Evolutionary conservation across 2,113 vertebrate species (phyloP).

Genomic region (Psephotus haematonotus): DNA sequence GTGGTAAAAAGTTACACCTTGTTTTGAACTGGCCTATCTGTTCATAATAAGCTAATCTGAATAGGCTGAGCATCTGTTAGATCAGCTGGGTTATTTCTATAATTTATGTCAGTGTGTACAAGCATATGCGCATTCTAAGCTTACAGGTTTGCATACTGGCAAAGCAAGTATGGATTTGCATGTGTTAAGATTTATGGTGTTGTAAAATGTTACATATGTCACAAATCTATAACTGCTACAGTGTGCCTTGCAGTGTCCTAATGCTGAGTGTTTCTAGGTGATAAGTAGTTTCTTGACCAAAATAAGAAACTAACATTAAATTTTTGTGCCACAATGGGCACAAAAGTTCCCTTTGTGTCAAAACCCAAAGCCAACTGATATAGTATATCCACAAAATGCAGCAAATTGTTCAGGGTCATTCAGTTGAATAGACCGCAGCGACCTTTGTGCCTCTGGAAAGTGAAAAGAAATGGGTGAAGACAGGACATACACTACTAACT

Average conservation of each 20-base stretch:
- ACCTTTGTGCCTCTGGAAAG: neutral
- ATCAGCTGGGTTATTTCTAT: neutral
- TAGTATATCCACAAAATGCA: neutral
- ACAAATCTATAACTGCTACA: neutral
- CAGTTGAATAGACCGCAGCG: neutral
- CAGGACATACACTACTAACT: neutral
- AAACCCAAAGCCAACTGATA: neutral
- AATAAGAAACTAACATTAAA: neutral
- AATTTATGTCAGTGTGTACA: neutral
- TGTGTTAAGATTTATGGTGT: rapidly evolving
- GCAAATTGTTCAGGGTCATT: neutral
- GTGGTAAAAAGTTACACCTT: neutral
- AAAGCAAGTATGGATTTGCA: neutral
- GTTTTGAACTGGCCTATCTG: neutral
- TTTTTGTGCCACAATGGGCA: neutral
- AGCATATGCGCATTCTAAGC: neutral
- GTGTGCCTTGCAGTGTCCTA: neutral
- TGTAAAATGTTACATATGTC: neutral
- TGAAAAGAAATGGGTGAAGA: neutral
- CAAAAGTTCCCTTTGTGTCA: neutral
- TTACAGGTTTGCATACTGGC: neutral
- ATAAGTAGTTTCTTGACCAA: neutral
- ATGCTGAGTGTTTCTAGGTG: neutral
- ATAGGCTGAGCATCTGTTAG: neutral
- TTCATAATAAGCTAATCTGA: neutral